Conservation (phyloP, 2,113 vertebrate genomes). For the Willisornis vidua region DNA sequence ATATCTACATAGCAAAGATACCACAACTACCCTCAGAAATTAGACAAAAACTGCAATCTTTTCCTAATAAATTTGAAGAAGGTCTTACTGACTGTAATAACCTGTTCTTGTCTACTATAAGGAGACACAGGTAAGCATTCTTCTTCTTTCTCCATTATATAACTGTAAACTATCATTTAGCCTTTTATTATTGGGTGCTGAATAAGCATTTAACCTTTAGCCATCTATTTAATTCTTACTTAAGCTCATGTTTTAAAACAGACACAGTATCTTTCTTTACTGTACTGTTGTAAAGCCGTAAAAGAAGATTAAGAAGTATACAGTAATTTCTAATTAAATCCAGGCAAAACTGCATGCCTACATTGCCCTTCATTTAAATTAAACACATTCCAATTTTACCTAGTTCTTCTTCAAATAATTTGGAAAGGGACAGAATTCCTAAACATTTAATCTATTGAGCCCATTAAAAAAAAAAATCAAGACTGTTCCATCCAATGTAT, state of each 20-base stretch:
- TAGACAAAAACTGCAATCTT: not conserved
- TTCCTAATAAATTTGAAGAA: not conserved
- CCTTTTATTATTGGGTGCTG: not conserved
- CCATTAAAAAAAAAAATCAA: not conserved
- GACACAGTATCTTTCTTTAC: not conserved
- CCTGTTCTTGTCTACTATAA: not conserved
- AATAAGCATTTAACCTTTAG: slow-evolving; percentile 50
- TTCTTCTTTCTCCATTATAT: not conserved
- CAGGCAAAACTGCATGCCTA: not conserved
- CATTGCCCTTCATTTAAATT: not conserved
- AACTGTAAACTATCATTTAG: not conserved
- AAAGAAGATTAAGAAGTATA: not conserved
- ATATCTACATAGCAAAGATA: not conserved
- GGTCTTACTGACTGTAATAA: not conserved
- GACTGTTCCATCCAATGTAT: not conserved
- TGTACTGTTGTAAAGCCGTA: not conserved
- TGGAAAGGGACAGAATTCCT: not conserved
- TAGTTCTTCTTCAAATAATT: not conserved
- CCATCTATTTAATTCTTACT: not conserved
- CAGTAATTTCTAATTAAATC: not conserved
- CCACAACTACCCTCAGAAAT: not conserved
- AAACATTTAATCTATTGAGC: not conserved
- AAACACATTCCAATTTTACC: not conserved
- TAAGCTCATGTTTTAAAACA: not conserved
- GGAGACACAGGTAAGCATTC: not conserved